Conservation (phyloP, 2,113 vertebrate genomes). For the Spermophilus dauricus region DNA sequence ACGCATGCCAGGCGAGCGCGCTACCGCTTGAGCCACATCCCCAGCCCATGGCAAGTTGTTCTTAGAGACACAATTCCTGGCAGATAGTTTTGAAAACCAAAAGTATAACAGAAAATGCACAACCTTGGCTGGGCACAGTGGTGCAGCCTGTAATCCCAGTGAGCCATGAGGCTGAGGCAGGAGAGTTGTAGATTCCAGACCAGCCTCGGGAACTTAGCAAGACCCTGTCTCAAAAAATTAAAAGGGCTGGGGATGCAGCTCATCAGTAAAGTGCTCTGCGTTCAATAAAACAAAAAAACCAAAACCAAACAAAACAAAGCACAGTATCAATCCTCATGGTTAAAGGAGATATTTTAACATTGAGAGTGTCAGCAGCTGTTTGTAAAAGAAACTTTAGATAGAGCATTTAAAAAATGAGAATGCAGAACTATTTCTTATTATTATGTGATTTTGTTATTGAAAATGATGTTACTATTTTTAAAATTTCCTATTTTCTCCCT, state of each 20-base stretch:
- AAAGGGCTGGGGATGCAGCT: too few species aligned
- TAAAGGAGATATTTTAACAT: neutral
- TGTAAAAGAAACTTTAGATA: conserved; percentile 6
- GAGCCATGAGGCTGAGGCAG: too few species aligned
- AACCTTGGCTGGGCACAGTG: too few species aligned
- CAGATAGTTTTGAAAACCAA: conserved; percentile 31
- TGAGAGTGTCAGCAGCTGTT: neutral
- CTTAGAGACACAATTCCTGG: neutral
- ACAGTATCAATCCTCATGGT: neutral
- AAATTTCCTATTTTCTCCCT: neutral
- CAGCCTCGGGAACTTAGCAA: too few species aligned
- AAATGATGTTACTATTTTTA: neutral
- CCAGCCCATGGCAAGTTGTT: neutral
- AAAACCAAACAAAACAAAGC: neutral
- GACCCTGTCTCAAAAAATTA: too few species aligned
- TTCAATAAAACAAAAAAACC: too few species aligned
- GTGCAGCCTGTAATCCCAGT: too few species aligned
- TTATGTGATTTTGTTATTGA: neutral
- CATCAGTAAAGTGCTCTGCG: too few species aligned
- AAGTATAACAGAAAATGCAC: neutral
- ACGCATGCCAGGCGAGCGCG: too few species aligned
- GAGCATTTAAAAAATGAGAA: neutral
- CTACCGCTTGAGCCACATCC: too few species aligned
- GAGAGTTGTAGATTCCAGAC: too few species aligned
- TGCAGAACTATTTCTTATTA: neutral